Evolutionary conservation across 2,888 invertebrate species (phyloP).

Genomic region (Poecilobothrus nobilitatus): DNA sequence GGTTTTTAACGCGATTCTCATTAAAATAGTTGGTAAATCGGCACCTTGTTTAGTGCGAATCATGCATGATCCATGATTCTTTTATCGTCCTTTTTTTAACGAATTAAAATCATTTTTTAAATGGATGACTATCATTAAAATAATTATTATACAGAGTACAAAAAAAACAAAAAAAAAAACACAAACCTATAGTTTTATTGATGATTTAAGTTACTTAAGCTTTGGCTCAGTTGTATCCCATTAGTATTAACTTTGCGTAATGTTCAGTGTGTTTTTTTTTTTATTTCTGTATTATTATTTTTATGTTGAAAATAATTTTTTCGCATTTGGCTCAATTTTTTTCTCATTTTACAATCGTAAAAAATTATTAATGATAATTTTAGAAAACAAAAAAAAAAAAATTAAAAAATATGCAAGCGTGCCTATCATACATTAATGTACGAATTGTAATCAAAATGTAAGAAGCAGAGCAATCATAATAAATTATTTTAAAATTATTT

Average conservation of each 20-base stretch:
- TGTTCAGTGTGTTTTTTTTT: too few relatives aligned
- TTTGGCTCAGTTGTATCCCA: not conserved
- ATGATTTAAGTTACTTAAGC: not conserved
- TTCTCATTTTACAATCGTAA: too few relatives aligned
- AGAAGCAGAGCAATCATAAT: not conserved
- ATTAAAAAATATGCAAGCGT: not conserved
- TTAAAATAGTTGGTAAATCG: not conserved
- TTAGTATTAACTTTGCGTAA: too few relatives aligned
- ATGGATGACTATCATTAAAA: not conserved
- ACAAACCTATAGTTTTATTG: not conserved
- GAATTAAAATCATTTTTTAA: not conserved
- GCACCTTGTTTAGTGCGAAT: not conserved
- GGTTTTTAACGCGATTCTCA: not conserved
- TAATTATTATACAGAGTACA: not conserved
- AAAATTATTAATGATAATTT: too few relatives aligned
- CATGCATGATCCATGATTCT: not conserved
- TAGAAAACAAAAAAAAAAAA: too few relatives aligned
- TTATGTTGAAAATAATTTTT: too few relatives aligned
- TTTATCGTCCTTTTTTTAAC: not conserved
- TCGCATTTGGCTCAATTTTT: too few relatives aligned
- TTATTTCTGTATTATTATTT: too few relatives aligned
- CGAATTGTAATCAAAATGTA: not conserved
- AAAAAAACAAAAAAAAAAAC: not conserved
- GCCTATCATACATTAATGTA: not conserved
- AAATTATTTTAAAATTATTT: not conserved